A percentile compares a stretch with the other conserved stretches of the same genome.
phyloP scores from a whole-genome alignment of 2,888 invertebrate genomes.

The Nycteola revayana region DNA sequence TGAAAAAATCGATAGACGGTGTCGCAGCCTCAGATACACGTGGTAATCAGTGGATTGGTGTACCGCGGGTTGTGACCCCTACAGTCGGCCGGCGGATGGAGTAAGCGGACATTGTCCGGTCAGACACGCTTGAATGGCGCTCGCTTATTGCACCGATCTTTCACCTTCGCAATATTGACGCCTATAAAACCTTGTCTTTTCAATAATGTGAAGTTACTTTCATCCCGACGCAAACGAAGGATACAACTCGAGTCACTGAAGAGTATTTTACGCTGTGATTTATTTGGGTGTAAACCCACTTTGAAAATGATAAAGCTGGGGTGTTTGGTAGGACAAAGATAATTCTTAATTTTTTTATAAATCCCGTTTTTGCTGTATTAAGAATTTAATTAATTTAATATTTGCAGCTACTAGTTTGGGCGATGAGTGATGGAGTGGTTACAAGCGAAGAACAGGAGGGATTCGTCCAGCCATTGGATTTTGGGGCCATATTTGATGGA shows the following conservation, averaged over 20 bases:
- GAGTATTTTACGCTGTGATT: conserved; percentile 44
- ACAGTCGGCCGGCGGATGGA: conserved; percentile 56
- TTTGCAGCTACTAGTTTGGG: conserved; percentile 72
- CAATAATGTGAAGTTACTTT: conserved; percentile 78
- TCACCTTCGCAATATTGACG: conserved; percentile 80
- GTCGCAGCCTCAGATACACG: too few species aligned
- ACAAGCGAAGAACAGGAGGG: conserved; percentile 61
- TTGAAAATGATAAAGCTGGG: conserved; percentile 60
- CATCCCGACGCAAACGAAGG: conserved; percentile 71
- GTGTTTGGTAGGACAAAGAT: conserved; percentile 60
- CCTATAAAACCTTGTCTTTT: conserved; percentile 80
- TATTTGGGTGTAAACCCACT: conserved; percentile 70
- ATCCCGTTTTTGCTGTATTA: conserved; percentile 1
- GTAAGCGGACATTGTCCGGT: conserved; percentile 78
- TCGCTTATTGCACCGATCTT: conserved; percentile 76
- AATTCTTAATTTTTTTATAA: conserved; percentile 8
- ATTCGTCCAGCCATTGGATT: conserved; percentile 80
- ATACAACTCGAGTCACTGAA: conserved; percentile 59
- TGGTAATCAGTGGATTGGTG: too few species aligned
- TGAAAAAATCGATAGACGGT: too few species aligned
- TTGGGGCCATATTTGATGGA: conserved; percentile 75
- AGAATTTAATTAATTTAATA: conserved; percentile 11
- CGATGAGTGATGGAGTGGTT: conserved; percentile 63
- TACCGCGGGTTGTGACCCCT: conserved; percentile 44
- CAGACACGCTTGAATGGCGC: conserved; percentile 73